Evolutionary conservation across 2,797 vertebrate species (phyloP), one percentile per base, ranked within the genome.

Genomic region (Percopsis omiscomaycus): DNA sequence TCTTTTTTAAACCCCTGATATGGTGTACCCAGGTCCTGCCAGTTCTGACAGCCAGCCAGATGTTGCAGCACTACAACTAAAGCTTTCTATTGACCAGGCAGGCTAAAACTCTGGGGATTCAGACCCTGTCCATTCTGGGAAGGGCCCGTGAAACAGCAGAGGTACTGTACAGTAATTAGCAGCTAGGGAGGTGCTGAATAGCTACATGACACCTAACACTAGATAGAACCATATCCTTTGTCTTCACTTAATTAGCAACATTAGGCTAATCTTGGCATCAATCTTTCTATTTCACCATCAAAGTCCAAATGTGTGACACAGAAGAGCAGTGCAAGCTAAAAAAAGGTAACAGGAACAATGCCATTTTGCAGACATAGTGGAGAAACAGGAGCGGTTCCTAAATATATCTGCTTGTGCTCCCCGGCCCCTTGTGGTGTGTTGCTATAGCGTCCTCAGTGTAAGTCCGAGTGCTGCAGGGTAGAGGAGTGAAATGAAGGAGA

Each of bases 111-210:
- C 74, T 70, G 66, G 76, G 82, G 80, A 78, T 75, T 65, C 66
- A 55, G 64, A 71, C 63, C 55, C 62, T 65, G 76, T 70, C 74
- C 77, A 59, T 69, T 84, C 80, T 77, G 71, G 50, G 54, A 85
- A 84, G 80, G 84, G 69, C 78, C 22, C 61, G 70, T 44, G 55
- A 75, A 84, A 82, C 45, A 69, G 63, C 80, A 70, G 65, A 83
- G 81, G 83, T 90, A 88, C 90, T 89, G 88, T 89, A 86, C 78
- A 82, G 78, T 79, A 63, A 91, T 88, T 89, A 89, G 86, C 78
- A 83, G 77, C 80, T 65, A 81, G 72, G 14, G 75, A 86, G 81
- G 77, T 81, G 86, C 73, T 82, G 78, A 79, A 85, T 81, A 84
- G 74, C 73, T 69, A 64, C 77, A 66, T 80, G 82, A 80, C 81